A percentile compares a stretch with the other conserved stretches of the same genome.
phyloP scores from a whole-genome alignment of 2,113 vertebrate species.

The Manacus vitellinus region DNA sequence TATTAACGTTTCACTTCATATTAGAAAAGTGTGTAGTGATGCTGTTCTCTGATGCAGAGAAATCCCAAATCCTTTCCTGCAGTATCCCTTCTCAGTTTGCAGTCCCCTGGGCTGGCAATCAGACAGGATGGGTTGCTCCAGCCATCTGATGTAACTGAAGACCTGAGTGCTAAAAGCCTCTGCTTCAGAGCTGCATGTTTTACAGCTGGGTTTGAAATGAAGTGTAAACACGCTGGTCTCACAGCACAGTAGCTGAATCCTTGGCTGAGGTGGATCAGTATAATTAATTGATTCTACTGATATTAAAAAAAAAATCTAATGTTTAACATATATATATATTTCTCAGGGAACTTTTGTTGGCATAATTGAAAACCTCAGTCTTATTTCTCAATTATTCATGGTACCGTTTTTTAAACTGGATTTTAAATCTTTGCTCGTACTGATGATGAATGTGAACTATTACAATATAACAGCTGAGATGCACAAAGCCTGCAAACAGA shows the following conservation, averaged over 20 bases:
- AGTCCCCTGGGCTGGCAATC: neutral
- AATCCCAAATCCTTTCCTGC: neutral
- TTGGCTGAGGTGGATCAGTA: neutral
- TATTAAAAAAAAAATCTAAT: neutral
- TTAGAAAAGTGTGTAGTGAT: neutral
- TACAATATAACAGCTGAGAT: neutral
- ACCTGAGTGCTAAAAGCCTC: neutral
- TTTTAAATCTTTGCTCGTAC: neutral
- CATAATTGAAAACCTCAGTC: neutral
- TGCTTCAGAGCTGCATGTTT: neutral
- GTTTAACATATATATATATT: neutral
- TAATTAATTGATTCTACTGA: neutral
- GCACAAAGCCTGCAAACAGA: neutral
- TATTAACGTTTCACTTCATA: neutral
- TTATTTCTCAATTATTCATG: neutral
- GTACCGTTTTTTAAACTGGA: neutral
- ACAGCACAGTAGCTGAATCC: neutral
- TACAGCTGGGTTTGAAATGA: neutral
- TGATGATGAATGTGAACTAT: neutral
- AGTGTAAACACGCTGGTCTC: neutral
- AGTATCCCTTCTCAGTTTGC: neutral
- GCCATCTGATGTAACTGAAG: neutral
- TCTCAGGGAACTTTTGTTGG: neutral
- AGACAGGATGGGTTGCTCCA: neutral
- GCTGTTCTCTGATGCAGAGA: neutral